phyloP scores from a whole-genome alignment of 2,888 invertebrate genomes.

The Trisateles emortualis region DNA sequence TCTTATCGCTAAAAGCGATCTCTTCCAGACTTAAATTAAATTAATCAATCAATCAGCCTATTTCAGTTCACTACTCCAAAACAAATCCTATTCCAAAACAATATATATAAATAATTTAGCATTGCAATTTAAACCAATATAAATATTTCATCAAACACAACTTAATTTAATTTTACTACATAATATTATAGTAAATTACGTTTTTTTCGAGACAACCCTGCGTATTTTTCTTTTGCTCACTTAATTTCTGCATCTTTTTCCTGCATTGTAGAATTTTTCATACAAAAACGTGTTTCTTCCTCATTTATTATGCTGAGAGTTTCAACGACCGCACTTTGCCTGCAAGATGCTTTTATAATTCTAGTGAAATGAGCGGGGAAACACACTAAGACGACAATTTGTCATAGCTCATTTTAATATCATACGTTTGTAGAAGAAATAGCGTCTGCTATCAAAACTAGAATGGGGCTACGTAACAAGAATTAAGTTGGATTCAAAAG shows the following conservation, averaged over 20 bases:
- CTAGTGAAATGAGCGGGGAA: slow-evolving; percentile 27
- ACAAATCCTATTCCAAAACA: too few relatives aligned
- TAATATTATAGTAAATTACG: background rate
- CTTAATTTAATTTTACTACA: background rate
- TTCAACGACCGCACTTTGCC: slow-evolving; percentile 36
- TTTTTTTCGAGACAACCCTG: background rate
- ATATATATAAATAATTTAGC: too few relatives aligned
- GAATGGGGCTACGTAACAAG: slow-evolving; percentile 14
- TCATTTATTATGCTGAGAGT: slow-evolving; percentile 37
- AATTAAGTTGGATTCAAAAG: slow-evolving; percentile 19
- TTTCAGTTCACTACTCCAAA: too few relatives aligned
- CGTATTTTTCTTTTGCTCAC: slow-evolving; percentile 10
- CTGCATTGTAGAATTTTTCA: slow-evolving; percentile 19
- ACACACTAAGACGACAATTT: slow-evolving; percentile 31
- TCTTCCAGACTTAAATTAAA: too few relatives aligned
- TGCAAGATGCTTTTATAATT: slow-evolving; percentile 38
- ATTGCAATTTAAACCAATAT: too few relatives aligned
- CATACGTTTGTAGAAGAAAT: slow-evolving; percentile 22
- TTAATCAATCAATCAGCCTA: too few relatives aligned
- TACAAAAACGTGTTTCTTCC: slow-evolving; percentile 27
- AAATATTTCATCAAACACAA: background rate
- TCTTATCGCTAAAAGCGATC: too few relatives aligned
- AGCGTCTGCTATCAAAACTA: slow-evolving; percentile 22
- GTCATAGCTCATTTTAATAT: slow-evolving; percentile 30
- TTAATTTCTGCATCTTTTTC: slow-evolving; percentile 14